Evolutionary conservation across 2,888 invertebrate species (phyloP).

Genomic region (Ditylenchus weischeri): DNA sequence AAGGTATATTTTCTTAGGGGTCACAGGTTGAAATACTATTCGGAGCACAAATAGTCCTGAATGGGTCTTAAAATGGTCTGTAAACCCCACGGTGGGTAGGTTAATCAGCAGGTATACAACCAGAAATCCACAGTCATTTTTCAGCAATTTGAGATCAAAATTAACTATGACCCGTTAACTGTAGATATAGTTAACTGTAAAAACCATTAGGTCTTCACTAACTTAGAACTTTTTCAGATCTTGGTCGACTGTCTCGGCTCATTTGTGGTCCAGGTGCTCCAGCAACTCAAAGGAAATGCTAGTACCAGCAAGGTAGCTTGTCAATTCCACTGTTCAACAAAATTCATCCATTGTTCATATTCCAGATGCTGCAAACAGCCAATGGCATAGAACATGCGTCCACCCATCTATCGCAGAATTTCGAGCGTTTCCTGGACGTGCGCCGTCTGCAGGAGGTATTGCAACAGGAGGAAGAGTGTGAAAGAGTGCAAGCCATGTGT

Average conservation of each 20-base stretch:
- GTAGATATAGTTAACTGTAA: no score
- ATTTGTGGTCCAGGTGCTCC: conserved; percentile 23
- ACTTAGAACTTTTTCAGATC: conserved; percentile 24
- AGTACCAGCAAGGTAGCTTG: conserved; percentile 9
- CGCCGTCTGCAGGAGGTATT: conserved; percentile 18
- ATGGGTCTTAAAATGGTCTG: no score
- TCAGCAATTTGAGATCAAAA: no score
- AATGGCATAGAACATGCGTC: conserved; percentile 38
- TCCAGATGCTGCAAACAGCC: conserved; percentile 33
- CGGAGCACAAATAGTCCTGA: no score
- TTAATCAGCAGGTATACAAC: no score
- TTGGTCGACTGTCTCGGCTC: conserved; percentile 29
- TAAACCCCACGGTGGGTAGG: no score
- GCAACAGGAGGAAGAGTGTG: conserved; percentile 18
- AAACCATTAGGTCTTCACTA: background rate
- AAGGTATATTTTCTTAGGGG: no score
- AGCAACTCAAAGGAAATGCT: conserved; percentile 24
- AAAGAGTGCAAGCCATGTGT: conserved; percentile 18
- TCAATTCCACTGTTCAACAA: background rate
- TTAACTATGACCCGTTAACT: no score
- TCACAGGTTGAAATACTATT: no score
- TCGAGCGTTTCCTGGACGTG: conserved; percentile 31
- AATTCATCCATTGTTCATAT: background rate
- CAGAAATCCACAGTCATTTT: no score
- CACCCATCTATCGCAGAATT: conserved; percentile 30